Percentiles rank a stretch among this genome's conserved stretches.
These are phyloP conservation scores for Fistularia commersonii DNA, from an alignment of 2,797 vertebrate species.

Conservation along the genomic window DNA sequence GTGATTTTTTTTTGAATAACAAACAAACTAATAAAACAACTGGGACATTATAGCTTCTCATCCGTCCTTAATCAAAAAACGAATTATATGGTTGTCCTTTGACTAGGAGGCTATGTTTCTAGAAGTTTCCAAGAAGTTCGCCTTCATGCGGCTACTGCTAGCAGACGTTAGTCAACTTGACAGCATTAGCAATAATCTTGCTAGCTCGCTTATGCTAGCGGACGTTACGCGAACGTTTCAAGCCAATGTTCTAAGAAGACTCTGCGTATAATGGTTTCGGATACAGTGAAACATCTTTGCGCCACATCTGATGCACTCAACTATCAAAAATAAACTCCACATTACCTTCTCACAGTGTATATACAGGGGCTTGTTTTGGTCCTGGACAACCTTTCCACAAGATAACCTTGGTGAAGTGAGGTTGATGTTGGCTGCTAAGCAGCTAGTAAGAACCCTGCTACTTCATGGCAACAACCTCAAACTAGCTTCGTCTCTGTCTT, in stretches of 20 bases:
- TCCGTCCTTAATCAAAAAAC: too few relatives aligned
- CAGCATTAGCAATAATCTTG: conserved; percentile 38
- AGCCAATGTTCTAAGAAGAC: not conserved
- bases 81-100: not conserved
- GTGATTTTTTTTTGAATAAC: too few relatives aligned
- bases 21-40: too few relatives aligned
- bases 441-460: not conserved
- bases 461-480: conserved; percentile 3
- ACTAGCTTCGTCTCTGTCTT: conserved; percentile 29
- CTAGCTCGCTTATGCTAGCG: conserved; percentile 3
- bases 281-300: not conserved
- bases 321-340: too few relatives aligned
- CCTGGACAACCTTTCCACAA: conserved; percentile 1
- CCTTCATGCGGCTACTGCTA: not conserved
- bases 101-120: not conserved
- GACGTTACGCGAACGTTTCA: not conserved
- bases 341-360: conserved; percentile 29
- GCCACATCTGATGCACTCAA: too few relatives aligned
- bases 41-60: too few relatives aligned
- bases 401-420: conserved; percentile 25
- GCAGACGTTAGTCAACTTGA: not conserved
- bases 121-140: not conserved
- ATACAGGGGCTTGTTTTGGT: conserved; percentile 42
- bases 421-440: fast-evolving
- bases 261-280: not conserved